Evolutionary conservation across 2,113 vertebrate species (phyloP).

Genomic region (Dendrocopos noguchii): DNA sequence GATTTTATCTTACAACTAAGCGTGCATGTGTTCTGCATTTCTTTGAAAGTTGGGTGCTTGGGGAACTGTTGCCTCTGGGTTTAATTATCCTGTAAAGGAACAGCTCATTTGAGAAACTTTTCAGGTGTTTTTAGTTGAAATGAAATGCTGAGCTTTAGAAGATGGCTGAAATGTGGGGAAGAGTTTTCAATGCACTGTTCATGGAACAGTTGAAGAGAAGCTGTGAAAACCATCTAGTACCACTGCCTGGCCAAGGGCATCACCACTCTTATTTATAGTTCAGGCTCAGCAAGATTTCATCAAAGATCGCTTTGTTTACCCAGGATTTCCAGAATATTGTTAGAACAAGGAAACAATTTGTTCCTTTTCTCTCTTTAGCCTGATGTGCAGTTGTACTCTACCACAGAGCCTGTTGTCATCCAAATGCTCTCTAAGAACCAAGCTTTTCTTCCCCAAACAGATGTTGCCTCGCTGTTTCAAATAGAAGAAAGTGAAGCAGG

Average conservation of each 20-base stretch:
- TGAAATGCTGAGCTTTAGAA: neutral
- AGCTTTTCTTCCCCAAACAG: neutral
- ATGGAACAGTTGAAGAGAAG: neutral
- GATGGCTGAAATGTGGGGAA: neutral
- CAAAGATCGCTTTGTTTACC: neutral
- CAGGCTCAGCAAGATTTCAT: neutral
- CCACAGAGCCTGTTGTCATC: neutral
- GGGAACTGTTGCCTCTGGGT: neutral
- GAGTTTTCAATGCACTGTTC: neutral
- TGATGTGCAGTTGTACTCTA: neutral
- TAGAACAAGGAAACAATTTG: neutral
- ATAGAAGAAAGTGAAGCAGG: neutral
- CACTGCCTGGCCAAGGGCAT: fast-evolving
- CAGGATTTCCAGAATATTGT: neutral
- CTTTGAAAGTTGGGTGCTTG: neutral
- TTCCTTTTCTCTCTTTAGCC: neutral
- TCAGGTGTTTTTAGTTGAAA: neutral
- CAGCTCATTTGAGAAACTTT: neutral
- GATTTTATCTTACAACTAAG: neutral
- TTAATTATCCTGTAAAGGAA: neutral
- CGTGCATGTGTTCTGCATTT: neutral
- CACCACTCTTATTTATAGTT: neutral
- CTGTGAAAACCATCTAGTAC: neutral
- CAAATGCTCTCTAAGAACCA: neutral
- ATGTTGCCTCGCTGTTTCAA: fast-evolving